Percentiles rank a stretch among this genome's conserved stretches.
Evolutionary conservation across 1,140 invertebrate species (phyloP).

Genomic region (Drosophila oshimai): DNA sequence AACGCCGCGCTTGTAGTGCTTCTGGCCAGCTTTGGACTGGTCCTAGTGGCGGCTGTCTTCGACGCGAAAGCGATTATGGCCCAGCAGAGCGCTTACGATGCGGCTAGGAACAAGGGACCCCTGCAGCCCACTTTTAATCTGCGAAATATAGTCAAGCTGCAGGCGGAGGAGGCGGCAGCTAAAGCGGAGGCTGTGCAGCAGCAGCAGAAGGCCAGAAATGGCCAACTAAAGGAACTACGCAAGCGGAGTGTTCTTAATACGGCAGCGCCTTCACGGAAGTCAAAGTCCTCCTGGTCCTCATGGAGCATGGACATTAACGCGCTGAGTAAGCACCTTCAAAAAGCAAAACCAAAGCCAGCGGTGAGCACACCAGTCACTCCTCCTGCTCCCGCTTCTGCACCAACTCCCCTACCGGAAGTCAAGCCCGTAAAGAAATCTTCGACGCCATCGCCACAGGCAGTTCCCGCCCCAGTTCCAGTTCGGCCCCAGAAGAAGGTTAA

Average conservation of each 20-base stretch:
- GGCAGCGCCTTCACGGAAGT: slow-evolving; percentile 18
- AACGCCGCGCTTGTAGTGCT: slow-evolving; percentile 87
- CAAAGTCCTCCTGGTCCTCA: slow-evolving; percentile 50
- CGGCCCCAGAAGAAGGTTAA: slow-evolving; percentile 51
- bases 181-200: slow-evolving; percentile 33
- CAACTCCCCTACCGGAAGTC: background rate
- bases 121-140: slow-evolving; percentile 86
- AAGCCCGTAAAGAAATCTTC: slow-evolving; percentile 44
- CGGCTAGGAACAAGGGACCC: slow-evolving; percentile 83
- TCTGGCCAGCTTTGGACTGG: slow-evolving; percentile 86
- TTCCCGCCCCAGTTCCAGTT: background rate
- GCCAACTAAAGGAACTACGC: slow-evolving; percentile 46
- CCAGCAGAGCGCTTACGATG: slow-evolving; percentile 83
- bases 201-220: slow-evolving; percentile 15
- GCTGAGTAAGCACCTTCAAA: slow-evolving; percentile 33
- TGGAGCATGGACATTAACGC: slow-evolving; percentile 61
- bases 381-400: background rate
- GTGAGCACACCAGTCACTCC: slow-evolving; percentile 9
- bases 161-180: slow-evolving; percentile 42
- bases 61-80: slow-evolving; percentile 89
- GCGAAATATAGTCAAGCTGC: slow-evolving; percentile 82
- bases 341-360: slow-evolving; percentile 27
- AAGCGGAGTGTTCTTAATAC: slow-evolving; percentile 20
- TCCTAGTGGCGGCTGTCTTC: slow-evolving; percentile 88
- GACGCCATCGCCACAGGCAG: slow-evolving; percentile 8